Base-by-base conservation (phyloP, 2,888 invertebrate species). In the Tenthredo notha region DNA sequence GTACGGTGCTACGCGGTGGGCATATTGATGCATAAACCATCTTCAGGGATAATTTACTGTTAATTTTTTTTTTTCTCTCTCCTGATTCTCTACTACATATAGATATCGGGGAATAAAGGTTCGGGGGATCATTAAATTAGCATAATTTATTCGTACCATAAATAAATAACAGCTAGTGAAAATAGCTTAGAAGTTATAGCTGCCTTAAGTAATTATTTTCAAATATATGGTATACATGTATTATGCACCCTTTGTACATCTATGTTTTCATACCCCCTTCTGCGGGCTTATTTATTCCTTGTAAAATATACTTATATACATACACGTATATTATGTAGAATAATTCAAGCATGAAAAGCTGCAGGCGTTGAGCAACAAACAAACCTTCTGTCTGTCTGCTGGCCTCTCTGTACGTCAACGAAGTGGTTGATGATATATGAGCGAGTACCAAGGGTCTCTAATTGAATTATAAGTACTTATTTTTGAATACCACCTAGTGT, bases 171-270 rank as follows among this genome's bases (percentile, higher is more conserved):
- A 21, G 40, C 72, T 10, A 74, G 21, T 37, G 72, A 40, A 74
- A 74, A 74, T 74, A 43, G 43, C 21, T 40, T 1, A 10, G 7
- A 74, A 74, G 37, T 40, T 40, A 40, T 74, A 40, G 5, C 21
- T 40, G 72, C 72, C n/a, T 21, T 43, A 40, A 37, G 72, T 74
- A 74, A 74, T 74, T 74, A 74, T 74, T 74, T 74, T 74, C 18
- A 18, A 10, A 72, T n/a, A 21, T 40, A 9, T 40, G 3, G 29
- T 33, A 33, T 33, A 33, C 21, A 10, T 21, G 5, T 12, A 9
- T 21, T 12, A 9, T 40, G 18, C 18, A 29, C 67, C 21, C 29
- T 25, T 29, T 4, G 54, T n/a, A n/a, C 25, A 2, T 61, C 25
- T 61, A 25, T 61, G 61, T 61, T 61, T 61, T 61, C 10, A 61